Base-by-base conservation (phyloP, 2,888 invertebrate species). In the Isotomurus palustris region DNA sequence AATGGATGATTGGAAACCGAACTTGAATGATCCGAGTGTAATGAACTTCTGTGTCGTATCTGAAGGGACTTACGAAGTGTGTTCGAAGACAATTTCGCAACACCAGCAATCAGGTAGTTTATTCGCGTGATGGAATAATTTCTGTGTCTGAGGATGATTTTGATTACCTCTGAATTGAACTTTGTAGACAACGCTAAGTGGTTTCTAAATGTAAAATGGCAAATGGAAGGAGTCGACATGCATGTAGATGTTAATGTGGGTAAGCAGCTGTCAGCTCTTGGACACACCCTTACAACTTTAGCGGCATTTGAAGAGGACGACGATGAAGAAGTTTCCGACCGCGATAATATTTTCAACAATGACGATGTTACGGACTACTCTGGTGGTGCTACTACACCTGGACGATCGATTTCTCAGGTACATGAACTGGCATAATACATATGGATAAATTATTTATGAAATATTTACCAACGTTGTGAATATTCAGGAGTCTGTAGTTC, bases 161-260 rank as follows among this genome's bases (percentile, higher is more conserved):
- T 8, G 17, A 35, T 3, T n/a, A 17, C 5, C 35, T 38, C 5
- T 35, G 3, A 19, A 36, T 36, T 41, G 25, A n/a, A 48, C n/a
- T 49, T 35, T 32, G 10, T 35, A 49, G 49, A 50, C 25, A 50
- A 50, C 91, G 96, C 97, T 2, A 96, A 97, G 75, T 99, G 97
- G 97, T 84, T 96, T 73, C 79, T 99, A 57, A 96, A 96, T 76
- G 94, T 99, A 1, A 88, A 92, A 66, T 97, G 97, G 94, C 90
- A 96, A 78, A 99, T 99, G 99, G 92, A 96, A 75, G 99, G 99
- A 49, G 93, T 96, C 8, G 95, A 95, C 73, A 93, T 96, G 66
- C 93, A 96, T 75, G 78, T 96, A 55, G 95, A 96, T 76, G 91
- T 93, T 1, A 92, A 89, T 75, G 92, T 99, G 41, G 97, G 97